Conservation (phyloP, 2,113 vertebrate species). For the crab-eating macaque (Macaca fascicularis) region DNA sequence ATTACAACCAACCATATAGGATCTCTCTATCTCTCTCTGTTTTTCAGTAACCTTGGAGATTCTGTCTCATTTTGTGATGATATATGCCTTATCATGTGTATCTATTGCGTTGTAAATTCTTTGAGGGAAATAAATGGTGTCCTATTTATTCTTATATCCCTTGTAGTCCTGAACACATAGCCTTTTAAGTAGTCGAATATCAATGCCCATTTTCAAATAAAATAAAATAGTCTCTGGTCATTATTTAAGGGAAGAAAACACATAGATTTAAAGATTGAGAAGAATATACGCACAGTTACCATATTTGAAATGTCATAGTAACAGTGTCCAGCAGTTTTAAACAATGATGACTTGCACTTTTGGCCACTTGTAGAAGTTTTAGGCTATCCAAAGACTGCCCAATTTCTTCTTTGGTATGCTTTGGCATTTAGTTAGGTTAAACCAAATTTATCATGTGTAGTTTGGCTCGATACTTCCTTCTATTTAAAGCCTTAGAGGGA, state of each 20-base stretch:
- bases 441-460: neutral
- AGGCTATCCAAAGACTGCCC: neutral
- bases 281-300: neutral
- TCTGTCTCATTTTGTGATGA: neutral
- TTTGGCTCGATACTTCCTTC: neutral
- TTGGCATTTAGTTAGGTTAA: neutral
- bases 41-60: neutral
- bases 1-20: neutral
- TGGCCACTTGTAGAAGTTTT: neutral
- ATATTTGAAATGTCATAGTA: neutral
- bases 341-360: neutral
- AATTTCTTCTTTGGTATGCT: neutral
- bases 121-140: neutral
- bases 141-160: neutral
- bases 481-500: neutral
- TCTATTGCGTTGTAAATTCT: neutral
- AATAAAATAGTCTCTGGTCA: conserved; percentile 10
- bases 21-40: neutral
- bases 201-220: neutral
- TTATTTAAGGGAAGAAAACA: neutral
- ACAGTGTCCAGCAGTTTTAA: neutral
- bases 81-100: neutral
- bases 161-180: neutral
- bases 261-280: neutral
- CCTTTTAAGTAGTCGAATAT: neutral